Conservation (phyloP, 2,888 invertebrate species). For the Lapara coniferarum region DNA sequence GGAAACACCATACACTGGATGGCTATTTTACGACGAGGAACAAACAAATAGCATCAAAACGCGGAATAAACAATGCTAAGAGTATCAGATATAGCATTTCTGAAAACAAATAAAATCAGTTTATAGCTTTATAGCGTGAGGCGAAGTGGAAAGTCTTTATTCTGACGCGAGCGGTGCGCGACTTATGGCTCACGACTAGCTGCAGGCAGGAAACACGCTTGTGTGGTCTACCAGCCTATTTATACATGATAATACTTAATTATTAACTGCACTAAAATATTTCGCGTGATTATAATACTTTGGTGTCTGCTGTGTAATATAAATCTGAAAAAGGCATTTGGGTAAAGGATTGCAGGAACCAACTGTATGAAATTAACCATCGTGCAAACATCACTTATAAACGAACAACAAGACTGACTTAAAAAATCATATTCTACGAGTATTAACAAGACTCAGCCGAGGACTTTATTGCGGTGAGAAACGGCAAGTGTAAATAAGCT, state of each 20-base stretch:
- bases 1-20: background rate
- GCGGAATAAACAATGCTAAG: constrained; percentile 39
- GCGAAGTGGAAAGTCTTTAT: constrained; percentile 69
- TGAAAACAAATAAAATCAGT: constrained; percentile 64
- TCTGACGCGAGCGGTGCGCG: constrained; percentile 53
- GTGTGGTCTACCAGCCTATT: constrained; percentile 69
- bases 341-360: no score
- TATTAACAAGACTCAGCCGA: no score
- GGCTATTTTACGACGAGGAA: constrained; percentile 27
- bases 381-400: background rate
- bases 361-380: no score
- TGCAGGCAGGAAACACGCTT: constrained; percentile 62
- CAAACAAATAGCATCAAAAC: constrained; percentile 33
- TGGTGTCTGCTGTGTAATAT: background rate
- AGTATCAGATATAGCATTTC: constrained; percentile 44
- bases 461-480: background rate
- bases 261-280: constrained; percentile 35
- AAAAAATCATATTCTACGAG: no score
- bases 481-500: constrained; percentile 6
- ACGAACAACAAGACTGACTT: background rate
- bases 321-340: background rate
- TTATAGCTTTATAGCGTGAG: constrained; percentile 67
- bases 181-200: constrained; percentile 76
- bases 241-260: constrained; percentile 53
- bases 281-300: background rate